Evolutionary conservation across 2,113 vertebrate genomes (phyloP).

Genomic region (Nycticorax nycticorax): DNA sequence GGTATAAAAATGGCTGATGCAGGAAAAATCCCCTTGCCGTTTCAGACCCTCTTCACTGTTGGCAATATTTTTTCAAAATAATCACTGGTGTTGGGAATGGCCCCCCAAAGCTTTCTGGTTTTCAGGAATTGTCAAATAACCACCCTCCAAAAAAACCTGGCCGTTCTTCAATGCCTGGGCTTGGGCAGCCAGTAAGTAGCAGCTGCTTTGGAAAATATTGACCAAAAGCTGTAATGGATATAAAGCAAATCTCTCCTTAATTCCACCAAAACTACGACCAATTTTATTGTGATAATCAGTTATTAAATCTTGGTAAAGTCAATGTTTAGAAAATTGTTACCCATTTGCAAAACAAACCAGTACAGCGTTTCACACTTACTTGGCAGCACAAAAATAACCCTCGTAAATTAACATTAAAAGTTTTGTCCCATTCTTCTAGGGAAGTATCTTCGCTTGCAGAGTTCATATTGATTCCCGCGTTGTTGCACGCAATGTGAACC

Average conservation of each 20-base stretch:
- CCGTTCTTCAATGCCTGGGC: not conserved
- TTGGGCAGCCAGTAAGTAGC: not conserved
- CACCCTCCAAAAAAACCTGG: not conserved
- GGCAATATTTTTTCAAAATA: not conserved
- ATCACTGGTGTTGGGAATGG: not conserved
- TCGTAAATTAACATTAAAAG: slow-evolving; percentile 80
- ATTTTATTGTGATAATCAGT: not conserved
- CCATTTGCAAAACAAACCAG: not conserved
- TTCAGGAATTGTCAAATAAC: not conserved
- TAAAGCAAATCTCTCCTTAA: not conserved
- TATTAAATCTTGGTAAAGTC: not conserved
- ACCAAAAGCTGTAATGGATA: not conserved
- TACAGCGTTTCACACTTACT: slow-evolving; percentile 46
- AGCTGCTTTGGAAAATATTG: not conserved
- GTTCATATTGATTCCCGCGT: slow-evolving; percentile 83
- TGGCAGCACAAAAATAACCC: slow-evolving; percentile 85
- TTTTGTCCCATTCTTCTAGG: slow-evolving; percentile 82
- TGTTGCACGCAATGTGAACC: slow-evolving; percentile 79
- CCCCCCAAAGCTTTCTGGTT: not conserved
- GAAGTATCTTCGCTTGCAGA: slow-evolving; percentile 81
- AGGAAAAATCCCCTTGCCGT: slow-evolving; percentile 5
- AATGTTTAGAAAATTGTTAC: not conserved
- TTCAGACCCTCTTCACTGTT: not conserved
- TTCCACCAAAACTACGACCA: not conserved
- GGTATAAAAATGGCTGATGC: slow-evolving; percentile 61